These are phyloP conservation scores for Trichogramma pretiosum DNA, from an alignment of 1,140 invertebrate genomes.

Conservation along the genomic window DNA sequence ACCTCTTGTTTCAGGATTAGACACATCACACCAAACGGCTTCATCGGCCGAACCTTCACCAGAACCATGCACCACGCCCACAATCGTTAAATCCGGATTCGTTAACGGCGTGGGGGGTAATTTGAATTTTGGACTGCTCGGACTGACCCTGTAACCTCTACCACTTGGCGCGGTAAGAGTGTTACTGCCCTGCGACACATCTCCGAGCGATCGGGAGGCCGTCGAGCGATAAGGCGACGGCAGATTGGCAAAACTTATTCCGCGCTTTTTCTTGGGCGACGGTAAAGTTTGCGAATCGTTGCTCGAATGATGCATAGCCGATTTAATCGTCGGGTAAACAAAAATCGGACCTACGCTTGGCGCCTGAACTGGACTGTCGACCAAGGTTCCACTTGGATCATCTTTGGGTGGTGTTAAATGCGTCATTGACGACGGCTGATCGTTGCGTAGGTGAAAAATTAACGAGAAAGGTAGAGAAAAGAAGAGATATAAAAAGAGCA, in stretches of 20 bases:
- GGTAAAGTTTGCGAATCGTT: constrained; percentile 25
- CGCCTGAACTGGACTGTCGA: constrained; percentile 29
- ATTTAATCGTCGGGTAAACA: background rate
- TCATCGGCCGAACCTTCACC: constrained; percentile 7
- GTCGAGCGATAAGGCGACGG: constrained; percentile 22
- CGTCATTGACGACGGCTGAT: background rate
- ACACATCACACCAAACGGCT: constrained; percentile 12
- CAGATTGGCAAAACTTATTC: constrained; percentile 30
- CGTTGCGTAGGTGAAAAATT: too few species aligned
- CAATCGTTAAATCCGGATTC: constrained; percentile 23
- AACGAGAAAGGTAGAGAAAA: background rate
- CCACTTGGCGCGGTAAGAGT: background rate
- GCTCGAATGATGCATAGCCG: background rate
- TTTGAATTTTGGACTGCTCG: constrained; percentile 25
- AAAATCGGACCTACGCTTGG: background rate
- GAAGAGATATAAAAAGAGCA: background rate
- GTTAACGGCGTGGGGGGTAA: constrained; percentile 40
- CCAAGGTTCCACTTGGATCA: constrained; percentile 28
- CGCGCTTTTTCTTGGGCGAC: constrained; percentile 27
- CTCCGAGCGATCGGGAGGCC: constrained; percentile 14
- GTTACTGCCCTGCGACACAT: constrained; percentile 16
- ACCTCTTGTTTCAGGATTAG: too few species aligned
- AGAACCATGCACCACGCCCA: constrained; percentile 9
- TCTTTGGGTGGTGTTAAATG: background rate
- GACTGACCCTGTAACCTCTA: constrained; percentile 13